Evolutionary conservation across 1,140 invertebrate genomes (phyloP).

Genomic region (Drosophila nannoptera): DNA sequence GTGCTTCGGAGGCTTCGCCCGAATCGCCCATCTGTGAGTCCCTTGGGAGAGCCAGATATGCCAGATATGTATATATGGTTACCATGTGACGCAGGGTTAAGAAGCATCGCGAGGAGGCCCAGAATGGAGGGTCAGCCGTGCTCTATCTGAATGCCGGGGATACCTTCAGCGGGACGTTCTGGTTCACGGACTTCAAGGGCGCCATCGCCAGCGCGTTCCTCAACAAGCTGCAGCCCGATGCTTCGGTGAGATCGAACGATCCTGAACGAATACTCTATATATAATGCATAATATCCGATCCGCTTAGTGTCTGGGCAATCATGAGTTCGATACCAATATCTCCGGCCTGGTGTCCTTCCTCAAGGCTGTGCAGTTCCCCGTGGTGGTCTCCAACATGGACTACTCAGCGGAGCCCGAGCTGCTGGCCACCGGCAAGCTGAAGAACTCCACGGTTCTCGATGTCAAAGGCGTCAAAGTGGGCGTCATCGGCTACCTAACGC

Average conservation of each 20-base stretch:
- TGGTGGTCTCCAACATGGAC: conserved; percentile 89
- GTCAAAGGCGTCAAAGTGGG: conserved; percentile 85
- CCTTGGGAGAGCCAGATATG: too few species aligned
- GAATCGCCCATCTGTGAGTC: conserved; percentile 83
- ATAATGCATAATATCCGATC: not conserved
- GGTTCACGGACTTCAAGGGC: conserved; percentile 89
- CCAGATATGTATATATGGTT: too few species aligned
- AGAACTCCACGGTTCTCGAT: conserved; percentile 85
- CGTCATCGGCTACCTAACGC: conserved; percentile 93
- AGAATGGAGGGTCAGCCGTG: conserved; percentile 81
- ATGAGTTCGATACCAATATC: conserved; percentile 93
- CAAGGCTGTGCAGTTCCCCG: conserved; percentile 84
- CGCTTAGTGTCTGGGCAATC: conserved; percentile 92
- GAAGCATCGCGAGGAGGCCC: conserved; percentile 80
- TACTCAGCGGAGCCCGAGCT: conserved; percentile 83
- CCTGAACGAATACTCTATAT: not conserved
- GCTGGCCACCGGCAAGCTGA: conserved; percentile 68
- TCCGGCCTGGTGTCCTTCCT: conserved; percentile 88
- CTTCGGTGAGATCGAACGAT: conserved; percentile 87
- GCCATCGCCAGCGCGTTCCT: conserved; percentile 87
- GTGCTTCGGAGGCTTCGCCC: conserved; percentile 90
- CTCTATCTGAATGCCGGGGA: conserved; percentile 92
- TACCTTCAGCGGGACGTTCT: conserved; percentile 91
- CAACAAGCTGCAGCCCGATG: conserved; percentile 88
- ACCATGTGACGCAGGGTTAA: conserved; percentile 79